Evolutionary conservation across 2,888 invertebrate species (phyloP), one percentile per base, ranked within the genome.

Genomic region (Neria commutata): DNA sequence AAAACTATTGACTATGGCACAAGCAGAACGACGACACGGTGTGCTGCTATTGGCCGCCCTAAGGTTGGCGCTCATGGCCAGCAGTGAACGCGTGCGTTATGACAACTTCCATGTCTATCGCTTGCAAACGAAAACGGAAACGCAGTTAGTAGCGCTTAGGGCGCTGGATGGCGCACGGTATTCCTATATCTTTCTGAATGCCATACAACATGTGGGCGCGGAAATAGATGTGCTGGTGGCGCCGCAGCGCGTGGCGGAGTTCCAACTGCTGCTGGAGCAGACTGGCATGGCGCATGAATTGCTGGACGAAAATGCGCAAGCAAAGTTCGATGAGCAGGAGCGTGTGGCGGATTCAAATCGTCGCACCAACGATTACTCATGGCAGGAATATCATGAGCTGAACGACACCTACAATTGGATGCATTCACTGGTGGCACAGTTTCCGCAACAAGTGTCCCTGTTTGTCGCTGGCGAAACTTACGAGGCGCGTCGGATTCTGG

Each of bases 41-140:
- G n/a, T n/a, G n/a, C n/a, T n/a, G n/a, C n/a, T n/a, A n/a, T n/a
- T n/a, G n/a, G n/a, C n/a, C n/a, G n/a, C n/a, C n/a, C n/a, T n/a
- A n/a, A n/a, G n/a, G n/a, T 50, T 54, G 5, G 24, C 16, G 47
- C 50, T 63, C 48, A 19, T 16, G n/a, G 21, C 3, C 14, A 6
- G 21, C 16, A 26, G 57, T 24, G 60, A 55, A 25, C 68, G 69
- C 19, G 54, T 65, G 8, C 70, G 74, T 42, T 89, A 84, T 71
- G 82, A 86, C 53, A 85, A 86, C 14, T 86, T 86, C 63, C 85
- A 84, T 23, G 83, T 89, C 21, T 88, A 85, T 65, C 84, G 86
- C 70, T 75, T 89, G 2, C 73, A 77, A 21, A 87, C 89, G 2
- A 64, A 77, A 19, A 84, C 72, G 40, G 73, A 80, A 24, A 80